phyloP scores from a whole-genome alignment of 1,140 invertebrate species.

The Phymorhynchus buccinoides region DNA sequence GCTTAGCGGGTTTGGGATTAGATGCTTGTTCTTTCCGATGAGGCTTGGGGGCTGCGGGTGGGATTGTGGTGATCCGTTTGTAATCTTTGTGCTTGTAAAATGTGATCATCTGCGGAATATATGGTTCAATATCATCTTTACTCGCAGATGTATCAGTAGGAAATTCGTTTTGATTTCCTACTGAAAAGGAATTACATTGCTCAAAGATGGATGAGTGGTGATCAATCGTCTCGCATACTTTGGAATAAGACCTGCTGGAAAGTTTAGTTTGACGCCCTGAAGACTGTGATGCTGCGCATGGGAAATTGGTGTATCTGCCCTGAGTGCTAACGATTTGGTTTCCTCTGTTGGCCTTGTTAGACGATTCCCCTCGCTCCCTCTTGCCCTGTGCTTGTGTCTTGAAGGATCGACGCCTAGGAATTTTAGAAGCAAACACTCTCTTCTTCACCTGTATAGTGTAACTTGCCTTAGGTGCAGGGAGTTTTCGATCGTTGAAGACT shows the following conservation, averaged over 20 bases:
- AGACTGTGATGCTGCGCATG: not conserved
- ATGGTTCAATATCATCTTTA: not conserved
- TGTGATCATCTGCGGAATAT: not conserved
- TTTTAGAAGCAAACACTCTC: not conserved
- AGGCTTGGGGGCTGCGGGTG: not conserved
- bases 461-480: not conserved
- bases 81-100: not conserved
- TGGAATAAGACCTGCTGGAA: not conserved
- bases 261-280: not conserved
- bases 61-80: not conserved
- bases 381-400: not conserved
- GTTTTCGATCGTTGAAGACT: not conserved
- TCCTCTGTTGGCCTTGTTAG: not conserved
- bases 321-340: not conserved
- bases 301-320: no score
- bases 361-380: not conserved
- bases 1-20: not conserved
- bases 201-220: not conserved
- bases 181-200: no score
- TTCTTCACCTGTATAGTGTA: not conserved
- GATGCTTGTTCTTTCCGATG: not conserved
- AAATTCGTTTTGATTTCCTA: no score
- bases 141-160: not conserved
- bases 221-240: not conserved
- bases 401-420: not conserved